Base-by-base conservation (phyloP, 2,888 invertebrate species). In the Tryphoninae sp. region DNA sequence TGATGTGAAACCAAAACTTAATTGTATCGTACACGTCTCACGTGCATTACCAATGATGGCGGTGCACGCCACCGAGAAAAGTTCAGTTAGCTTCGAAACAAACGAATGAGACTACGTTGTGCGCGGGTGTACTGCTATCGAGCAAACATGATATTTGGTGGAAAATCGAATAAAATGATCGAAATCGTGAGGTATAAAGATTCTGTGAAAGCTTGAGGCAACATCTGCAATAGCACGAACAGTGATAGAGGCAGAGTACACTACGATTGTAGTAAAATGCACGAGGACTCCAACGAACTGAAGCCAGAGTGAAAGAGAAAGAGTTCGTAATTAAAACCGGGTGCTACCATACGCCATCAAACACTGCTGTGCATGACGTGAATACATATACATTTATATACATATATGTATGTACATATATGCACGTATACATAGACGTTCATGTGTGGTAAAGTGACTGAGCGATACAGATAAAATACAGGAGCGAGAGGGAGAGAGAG, bases 241-340 rank as follows among this genome's bases (percentile, higher is more conserved):
- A 53, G 59, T 1, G 55, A 64, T 33, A 33, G 33, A 33, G 6
- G 6, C 6, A 33, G 33, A 33, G 33, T 33, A 33, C 7, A 33
- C 33, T 33, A 33, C 2, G 4, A 19, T 33, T 11, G 22, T 61
- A 59, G 71, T 67, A 45, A 76, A 76, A 76, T 65, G 65, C 59
- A 61, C 42, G n/a, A 51, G 45, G 11, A 45, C 11, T 45, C 72
- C 55, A 73, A 77, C 81, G 49, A 72, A 73, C 49, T 64, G 26
- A 33, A 51, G n/a, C 19, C 51, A 80, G 67, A 19, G 76, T 53
- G 59, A 33, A 53, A 72, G 55, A 22, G 61, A 68, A 42, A 69
- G 69, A 69, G 53, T 45, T 45, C 68, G 77, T 78, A 81, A 81
- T 81, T 81, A 81, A 81, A 81, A 78, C 69, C 69, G 78, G 81